Conservation (phyloP, 2,888 invertebrate genomes). For the Ellobium chinense region DNA sequence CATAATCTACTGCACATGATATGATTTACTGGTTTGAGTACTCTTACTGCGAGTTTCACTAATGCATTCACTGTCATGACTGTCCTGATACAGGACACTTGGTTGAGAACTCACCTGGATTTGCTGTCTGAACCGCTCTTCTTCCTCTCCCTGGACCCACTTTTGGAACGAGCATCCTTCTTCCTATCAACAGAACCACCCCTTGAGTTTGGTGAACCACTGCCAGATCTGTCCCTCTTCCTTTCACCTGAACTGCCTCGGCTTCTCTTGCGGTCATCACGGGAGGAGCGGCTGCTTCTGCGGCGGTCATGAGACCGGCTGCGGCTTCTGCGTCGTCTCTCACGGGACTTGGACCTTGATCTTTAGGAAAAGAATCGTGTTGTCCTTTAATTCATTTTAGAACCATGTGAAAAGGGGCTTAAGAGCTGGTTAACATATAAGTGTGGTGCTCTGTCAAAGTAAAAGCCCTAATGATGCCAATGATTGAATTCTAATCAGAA, state of each 20-base stretch:
- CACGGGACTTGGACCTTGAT: constrained; percentile 47
- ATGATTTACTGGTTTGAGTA: too few species aligned
- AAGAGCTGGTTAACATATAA: too few species aligned
- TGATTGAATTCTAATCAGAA: too few species aligned
- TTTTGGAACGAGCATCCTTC: constrained; percentile 25
- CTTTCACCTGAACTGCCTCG: constrained; percentile 35
- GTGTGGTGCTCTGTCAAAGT: too few species aligned
- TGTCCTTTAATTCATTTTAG: too few species aligned
- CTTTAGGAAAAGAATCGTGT: neutral
- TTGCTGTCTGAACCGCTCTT: constrained; percentile 38
- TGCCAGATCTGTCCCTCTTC: constrained; percentile 36
- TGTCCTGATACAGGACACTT: too few species aligned
- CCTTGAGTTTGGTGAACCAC: constrained; percentile 40
- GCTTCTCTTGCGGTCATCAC: constrained; percentile 38
- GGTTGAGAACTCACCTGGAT: constrained; percentile 18
- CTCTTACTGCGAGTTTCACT: too few species aligned
- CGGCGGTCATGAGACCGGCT: constrained; percentile 46
- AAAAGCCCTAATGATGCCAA: too few species aligned
- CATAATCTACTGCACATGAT: too few species aligned
- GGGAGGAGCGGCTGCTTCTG: constrained; percentile 41
- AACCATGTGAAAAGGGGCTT: too few species aligned
- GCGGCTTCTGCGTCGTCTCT: constrained; percentile 34
- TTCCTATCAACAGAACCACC: constrained; percentile 41
- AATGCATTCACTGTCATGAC: too few species aligned
- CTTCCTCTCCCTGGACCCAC: constrained; percentile 38